phyloP scores from a whole-genome alignment of 2,113 vertebrate genomes.

The Silurus asotus region DNA sequence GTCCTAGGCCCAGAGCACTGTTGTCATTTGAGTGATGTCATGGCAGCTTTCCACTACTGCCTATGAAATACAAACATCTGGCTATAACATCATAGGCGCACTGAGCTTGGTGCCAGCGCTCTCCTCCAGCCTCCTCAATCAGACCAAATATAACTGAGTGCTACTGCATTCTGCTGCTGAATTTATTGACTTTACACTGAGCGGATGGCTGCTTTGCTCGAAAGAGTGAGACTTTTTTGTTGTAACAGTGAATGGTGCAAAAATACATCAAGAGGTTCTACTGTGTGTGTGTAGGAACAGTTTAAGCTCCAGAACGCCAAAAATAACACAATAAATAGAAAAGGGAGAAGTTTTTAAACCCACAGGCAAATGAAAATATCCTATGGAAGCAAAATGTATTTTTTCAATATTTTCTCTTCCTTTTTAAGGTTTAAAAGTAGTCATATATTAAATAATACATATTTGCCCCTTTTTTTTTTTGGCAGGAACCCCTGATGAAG shows the following conservation, averaged over 20 bases:
- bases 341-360: conserved; percentile 33
- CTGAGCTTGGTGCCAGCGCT: conserved; percentile 37
- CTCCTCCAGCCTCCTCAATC: conserved; percentile 36
- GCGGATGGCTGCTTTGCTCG: conserved; percentile 23
- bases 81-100: conserved; percentile 49
- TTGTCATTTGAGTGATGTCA: conserved; percentile 75
- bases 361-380: conserved; percentile 71
- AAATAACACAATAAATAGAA: conserved; percentile 30
- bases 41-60: conserved; percentile 73
- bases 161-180: conserved; percentile 41
- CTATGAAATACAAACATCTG: conserved; percentile 57
- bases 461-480: conserved; percentile 38
- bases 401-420: conserved; percentile 37
- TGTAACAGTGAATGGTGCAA: conserved; percentile 42
- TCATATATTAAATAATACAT: conserved; percentile 20
- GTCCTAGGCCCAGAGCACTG: conserved; percentile 71
- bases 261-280: conserved; percentile 65
- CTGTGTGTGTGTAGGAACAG: conserved; percentile 69
- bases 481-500: conserved; percentile 36
- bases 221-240: conserved; percentile 11
- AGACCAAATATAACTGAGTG: conserved; percentile 29
- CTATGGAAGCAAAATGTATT: conserved; percentile 60
- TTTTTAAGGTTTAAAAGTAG: conserved; percentile 27
- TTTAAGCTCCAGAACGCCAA: conserved; percentile 51
- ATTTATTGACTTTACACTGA: conserved; percentile 43